Evolutionary conservation across 92 coral and sea anemone species (phyloP).

Genomic region (Virgularia gustaviana): DNA sequence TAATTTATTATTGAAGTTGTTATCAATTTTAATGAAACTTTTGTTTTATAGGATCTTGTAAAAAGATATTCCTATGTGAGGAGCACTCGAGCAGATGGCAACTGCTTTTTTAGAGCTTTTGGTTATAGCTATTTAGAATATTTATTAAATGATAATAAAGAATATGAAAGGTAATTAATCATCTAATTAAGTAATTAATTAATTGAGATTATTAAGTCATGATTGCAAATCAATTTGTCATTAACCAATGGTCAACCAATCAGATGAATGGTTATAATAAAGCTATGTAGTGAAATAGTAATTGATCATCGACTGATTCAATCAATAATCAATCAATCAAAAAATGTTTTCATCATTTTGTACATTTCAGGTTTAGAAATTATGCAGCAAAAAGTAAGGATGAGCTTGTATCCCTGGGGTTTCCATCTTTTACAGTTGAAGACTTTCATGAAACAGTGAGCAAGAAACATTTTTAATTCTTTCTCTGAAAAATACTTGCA

Average conservation of each 20-base stretch:
- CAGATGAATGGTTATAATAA: too few species aligned
- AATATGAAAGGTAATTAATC: constrained; percentile 91
- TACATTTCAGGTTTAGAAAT: constrained; percentile 61
- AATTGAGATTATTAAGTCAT: too few species aligned
- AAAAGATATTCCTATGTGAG: constrained; percentile 75
- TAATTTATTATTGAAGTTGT: not conserved
- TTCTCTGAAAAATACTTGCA: not conserved
- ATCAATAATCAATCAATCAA: not conserved
- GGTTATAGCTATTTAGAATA: constrained; percentile 83
- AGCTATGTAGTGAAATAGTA: not conserved
- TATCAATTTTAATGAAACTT: not conserved
- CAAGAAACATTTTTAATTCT: not conserved
- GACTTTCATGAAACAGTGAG: constrained; percentile 97
- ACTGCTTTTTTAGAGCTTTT: constrained; percentile 96
- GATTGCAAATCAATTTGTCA: too few species aligned
- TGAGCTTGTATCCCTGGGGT: constrained; percentile 83
- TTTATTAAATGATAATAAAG: constrained; percentile 62
- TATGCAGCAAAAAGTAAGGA: constrained; percentile 85
- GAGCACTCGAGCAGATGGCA: constrained; percentile 93
- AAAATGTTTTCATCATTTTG: not conserved
- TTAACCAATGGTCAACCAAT: too few species aligned
- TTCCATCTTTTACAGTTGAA: constrained; percentile 90
- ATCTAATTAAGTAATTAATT: too few species aligned
- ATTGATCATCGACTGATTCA: not conserved
- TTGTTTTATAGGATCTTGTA: constrained; percentile 62